Evolutionary conservation across 2,113 vertebrate genomes (phyloP).

Genomic region (Orcinus orca): DNA sequence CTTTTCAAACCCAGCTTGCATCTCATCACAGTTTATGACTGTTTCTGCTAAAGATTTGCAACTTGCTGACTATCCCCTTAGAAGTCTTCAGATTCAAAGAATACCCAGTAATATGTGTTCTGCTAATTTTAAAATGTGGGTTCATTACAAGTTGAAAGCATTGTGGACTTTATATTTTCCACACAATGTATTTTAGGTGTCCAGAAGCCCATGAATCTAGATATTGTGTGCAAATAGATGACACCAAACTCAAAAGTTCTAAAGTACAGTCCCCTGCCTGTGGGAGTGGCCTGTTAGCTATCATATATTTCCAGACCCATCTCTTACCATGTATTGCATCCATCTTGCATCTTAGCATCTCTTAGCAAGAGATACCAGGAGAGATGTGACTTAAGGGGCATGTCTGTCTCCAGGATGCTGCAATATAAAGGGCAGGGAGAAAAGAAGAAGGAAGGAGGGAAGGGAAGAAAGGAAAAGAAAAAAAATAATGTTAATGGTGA

Average conservation of each 20-base stretch:
- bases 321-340: not conserved
- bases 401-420: not conserved
- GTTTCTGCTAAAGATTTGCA: not conserved
- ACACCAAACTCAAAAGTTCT: not conserved
- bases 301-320: fast-evolving
- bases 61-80: not conserved
- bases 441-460: not conserved
- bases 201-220: not conserved
- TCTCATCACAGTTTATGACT: not conserved
- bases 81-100: not conserved
- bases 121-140: not conserved
- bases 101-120: not conserved
- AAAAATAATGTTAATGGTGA: not conserved
- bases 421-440: not conserved
- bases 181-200: not conserved
- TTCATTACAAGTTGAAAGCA: not conserved
- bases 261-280: not conserved
- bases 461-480: no score
- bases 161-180: not conserved
- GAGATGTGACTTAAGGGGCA: not conserved
- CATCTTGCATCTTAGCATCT: not conserved
- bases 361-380: not conserved
- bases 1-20: not conserved
- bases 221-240: fast-evolving
- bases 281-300: no score